Evolutionary conservation across 2,113 vertebrate genomes (phyloP).

Genomic region (Laterallus jamaicensis): DNA sequence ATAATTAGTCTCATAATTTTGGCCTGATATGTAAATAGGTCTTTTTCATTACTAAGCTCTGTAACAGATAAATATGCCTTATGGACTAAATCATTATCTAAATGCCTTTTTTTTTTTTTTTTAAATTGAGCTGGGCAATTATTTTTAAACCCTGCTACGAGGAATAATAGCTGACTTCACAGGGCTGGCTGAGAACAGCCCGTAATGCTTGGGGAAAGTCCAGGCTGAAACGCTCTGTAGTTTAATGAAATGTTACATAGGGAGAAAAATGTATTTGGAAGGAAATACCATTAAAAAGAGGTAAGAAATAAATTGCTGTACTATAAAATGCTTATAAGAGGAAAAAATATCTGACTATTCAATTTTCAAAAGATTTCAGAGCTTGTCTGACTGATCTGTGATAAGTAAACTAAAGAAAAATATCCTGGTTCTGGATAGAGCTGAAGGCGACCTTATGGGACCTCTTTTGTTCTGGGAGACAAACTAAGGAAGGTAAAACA

Average conservation of each 20-base stretch:
- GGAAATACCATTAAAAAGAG: constrained; percentile 65
- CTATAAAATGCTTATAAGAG: constrained; percentile 9
- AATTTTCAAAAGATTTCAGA: constrained; percentile 45
- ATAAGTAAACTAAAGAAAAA: constrained; percentile 32
- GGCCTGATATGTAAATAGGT: background rate
- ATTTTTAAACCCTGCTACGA: constrained; percentile 72
- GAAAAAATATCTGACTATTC: background rate
- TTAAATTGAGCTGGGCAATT: constrained; percentile 33
- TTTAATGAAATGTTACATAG: constrained; percentile 69
- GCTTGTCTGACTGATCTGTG: background rate
- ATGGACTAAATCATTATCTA: constrained; percentile 17
- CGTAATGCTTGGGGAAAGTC: constrained; percentile 67
- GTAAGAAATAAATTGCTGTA: constrained; percentile 38
- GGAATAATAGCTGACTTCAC: constrained; percentile 64
- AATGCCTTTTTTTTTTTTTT: background rate
- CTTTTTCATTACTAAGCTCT: background rate
- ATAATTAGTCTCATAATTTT: background rate
- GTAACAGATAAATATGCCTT: constrained; percentile 22
- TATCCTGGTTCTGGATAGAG: background rate
- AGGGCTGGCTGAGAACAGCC: constrained; percentile 54
- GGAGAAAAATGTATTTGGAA: constrained; percentile 62
- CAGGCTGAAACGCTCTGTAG: constrained; percentile 58
- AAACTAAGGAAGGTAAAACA: constrained; percentile 61
- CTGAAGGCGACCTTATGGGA: constrained; percentile 54
- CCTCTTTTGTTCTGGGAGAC: constrained; percentile 48